These are phyloP conservation scores for Otolemur garnettii DNA, from an alignment of 2,113 vertebrate genomes.

Conservation along the genomic window DNA sequence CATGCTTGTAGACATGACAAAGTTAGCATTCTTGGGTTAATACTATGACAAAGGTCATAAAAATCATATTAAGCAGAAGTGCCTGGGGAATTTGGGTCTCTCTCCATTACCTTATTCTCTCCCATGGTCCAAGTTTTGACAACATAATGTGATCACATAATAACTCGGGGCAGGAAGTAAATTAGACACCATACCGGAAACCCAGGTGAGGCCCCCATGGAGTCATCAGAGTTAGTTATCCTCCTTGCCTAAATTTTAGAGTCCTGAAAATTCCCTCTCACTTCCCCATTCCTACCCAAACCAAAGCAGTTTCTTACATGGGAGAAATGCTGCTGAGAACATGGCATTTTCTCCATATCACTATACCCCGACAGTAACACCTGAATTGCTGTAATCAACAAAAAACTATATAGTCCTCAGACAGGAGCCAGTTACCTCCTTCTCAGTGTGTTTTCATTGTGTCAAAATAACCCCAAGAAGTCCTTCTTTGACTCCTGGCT, in stretches of 20 bases:
- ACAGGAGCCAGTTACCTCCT: neutral
- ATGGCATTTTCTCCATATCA: neutral
- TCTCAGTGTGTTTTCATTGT: neutral
- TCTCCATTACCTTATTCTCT: constrained; percentile 59
- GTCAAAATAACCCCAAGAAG: neutral
- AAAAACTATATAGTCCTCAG: neutral
- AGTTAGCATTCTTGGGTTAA: constrained; percentile 44
- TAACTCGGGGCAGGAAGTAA: constrained; percentile 71
- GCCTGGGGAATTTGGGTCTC: constrained; percentile 61
- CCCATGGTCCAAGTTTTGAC: constrained; percentile 63
- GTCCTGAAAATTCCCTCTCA: constrained; percentile 27
- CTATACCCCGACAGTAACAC: neutral
- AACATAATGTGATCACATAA: constrained; percentile 77
- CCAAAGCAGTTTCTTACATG: neutral
- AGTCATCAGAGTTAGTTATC: constrained; percentile 37
- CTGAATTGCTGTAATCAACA: constrained; percentile 25
- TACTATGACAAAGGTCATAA: constrained; percentile 66
- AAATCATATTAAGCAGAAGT: constrained; percentile 65
- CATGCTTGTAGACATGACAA: constrained; percentile 3
- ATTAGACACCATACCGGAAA: constrained; percentile 60
- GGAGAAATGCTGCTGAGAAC: constrained; percentile 19
- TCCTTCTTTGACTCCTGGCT: neutral
- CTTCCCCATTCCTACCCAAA: neutral
- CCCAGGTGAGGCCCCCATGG: constrained; percentile 58
- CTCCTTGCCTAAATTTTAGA: constrained; percentile 3